Evolutionary conservation across 2,113 vertebrate genomes (phyloP).

Genomic region (Ictidomys tridecemlineatus): DNA sequence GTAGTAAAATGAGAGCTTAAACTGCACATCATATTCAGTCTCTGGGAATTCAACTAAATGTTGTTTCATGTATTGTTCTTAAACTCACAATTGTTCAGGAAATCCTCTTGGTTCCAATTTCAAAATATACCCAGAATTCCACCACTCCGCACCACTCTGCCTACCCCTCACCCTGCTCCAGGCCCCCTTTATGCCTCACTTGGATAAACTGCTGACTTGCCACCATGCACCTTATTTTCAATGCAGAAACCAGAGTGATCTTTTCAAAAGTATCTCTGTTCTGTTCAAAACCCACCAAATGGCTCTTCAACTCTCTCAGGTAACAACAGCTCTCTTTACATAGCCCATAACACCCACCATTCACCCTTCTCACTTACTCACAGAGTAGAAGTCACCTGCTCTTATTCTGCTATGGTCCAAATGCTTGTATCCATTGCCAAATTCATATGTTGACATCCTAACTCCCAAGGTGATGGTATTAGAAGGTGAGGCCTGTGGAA

Average conservation of each 20-base stretch:
- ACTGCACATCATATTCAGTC: neutral
- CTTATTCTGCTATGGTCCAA: neutral
- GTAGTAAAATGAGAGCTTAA: neutral
- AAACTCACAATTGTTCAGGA: neutral
- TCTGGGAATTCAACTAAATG: neutral
- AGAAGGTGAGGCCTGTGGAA: neutral
- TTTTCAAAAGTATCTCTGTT: neutral
- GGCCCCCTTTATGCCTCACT: neutral
- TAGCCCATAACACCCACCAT: neutral
- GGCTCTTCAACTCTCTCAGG: neutral
- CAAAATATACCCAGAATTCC: neutral
- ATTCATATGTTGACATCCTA: neutral
- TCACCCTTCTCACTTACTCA: neutral
- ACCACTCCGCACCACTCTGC: neutral
- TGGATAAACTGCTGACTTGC: neutral
- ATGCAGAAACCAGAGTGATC: neutral
- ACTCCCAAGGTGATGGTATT: neutral
- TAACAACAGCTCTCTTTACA: no score
- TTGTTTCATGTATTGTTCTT: neutral
- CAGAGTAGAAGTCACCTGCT: neutral
- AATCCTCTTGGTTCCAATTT: neutral
- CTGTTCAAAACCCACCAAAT: neutral
- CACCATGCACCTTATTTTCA: neutral
- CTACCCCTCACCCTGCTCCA: neutral
- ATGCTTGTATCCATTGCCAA: neutral